Conservation (phyloP, 2,113 vertebrate species). For the Oncorhynchus keta region DNA sequence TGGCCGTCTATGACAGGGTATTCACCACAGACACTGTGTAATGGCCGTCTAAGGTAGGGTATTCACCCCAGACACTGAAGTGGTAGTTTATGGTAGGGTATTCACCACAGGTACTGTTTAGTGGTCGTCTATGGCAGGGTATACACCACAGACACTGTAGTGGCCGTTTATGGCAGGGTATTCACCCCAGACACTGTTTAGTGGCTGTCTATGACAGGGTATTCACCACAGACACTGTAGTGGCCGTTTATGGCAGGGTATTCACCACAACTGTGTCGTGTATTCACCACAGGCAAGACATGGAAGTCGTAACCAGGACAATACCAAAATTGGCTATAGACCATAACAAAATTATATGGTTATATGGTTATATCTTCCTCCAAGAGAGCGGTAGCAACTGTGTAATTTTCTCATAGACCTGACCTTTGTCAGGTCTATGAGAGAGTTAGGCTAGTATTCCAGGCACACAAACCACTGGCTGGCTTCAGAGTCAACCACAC, state of each 20-base stretch:
- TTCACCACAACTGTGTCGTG: background rate
- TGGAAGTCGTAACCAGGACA: no score
- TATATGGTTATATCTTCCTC: background rate
- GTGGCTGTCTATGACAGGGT: background rate
- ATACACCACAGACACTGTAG: no score
- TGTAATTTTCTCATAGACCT: conserved; percentile 3
- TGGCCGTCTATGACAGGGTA: background rate
- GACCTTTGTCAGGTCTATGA: conserved; percentile 22
- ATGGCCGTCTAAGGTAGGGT: background rate
- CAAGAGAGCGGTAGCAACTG: background rate
- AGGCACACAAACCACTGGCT: conserved; percentile 31
- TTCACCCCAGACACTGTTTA: background rate
- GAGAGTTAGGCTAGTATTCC: conserved; percentile 6
- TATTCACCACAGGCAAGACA: no score
- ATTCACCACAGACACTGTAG: background rate
- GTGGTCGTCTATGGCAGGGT: background rate
- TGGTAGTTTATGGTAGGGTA: background rate
- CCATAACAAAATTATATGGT: background rate
- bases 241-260: background rate
- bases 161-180: background rate
- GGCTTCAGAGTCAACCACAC: conserved; percentile 31
- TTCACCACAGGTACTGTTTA: background rate
- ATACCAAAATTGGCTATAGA: background rate
- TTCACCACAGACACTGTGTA: background rate
- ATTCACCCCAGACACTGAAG: background rate